A percentile compares a stretch with the other conserved stretches of the same genome.
Conservation (phyloP, 2,888 invertebrate species). For the Platycnemis pennipes region DNA sequence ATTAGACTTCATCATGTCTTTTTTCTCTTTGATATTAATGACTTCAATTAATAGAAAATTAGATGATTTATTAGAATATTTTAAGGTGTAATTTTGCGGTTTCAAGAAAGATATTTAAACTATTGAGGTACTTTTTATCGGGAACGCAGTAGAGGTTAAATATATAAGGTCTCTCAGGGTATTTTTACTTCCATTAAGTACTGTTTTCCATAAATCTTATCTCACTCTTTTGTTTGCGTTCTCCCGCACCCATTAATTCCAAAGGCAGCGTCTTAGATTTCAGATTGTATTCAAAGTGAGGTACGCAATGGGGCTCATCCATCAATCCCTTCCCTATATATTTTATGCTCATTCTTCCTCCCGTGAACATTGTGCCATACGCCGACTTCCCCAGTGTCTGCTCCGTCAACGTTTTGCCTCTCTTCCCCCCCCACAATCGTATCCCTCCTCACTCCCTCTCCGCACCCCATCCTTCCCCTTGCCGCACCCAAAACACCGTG, state of each 20-base stretch:
- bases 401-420: not conserved
- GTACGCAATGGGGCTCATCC: not conserved
- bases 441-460: not conserved
- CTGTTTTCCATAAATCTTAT: constrained; percentile 49
- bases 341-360: constrained; percentile 55
- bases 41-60: not conserved
- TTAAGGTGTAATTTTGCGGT: not conserved
- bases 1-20: too few species aligned
- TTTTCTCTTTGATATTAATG: not conserved
- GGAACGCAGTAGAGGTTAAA: not conserved
- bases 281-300: constrained; percentile 28
- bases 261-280: constrained; percentile 30
- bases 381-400: constrained; percentile 56
- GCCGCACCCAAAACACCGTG: not conserved
- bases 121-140: not conserved
- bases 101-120: not conserved
- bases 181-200: constrained; percentile 38
- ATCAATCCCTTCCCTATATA: constrained; percentile 42
- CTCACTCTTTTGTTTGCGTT: constrained; percentile 13
- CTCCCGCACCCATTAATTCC: not conserved
- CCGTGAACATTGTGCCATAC: constrained; percentile 59
- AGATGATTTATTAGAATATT: not conserved
- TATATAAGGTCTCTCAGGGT: not conserved
- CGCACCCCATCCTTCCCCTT: not conserved
- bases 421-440: not conserved